Evolutionary conservation across 35 echinoderm and acorn worm species (phyloP), one percentile per base, ranked within the genome.

Genomic region (Ptychodera flava): DNA sequence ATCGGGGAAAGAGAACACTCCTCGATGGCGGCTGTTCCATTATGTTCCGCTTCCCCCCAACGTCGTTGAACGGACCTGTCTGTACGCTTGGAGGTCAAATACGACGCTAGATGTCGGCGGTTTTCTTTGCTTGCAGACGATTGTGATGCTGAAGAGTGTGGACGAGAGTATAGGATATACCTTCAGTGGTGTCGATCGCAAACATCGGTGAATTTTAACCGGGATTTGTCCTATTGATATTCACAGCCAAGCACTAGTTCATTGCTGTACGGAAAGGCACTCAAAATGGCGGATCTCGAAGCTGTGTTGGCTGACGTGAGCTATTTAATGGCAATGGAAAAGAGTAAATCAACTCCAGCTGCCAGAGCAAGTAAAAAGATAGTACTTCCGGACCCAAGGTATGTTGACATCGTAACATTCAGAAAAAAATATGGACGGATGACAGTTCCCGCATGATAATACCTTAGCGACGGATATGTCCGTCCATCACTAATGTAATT

Each of bases 271-370:
- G n/a, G n/a, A n/a, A n/a, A n/a, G n/a, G n/a, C n/a, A n/a, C n/a
- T n/a, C n/a, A n/a, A 92, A 81, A 99, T 99, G 96, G 96, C 96
- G 92, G 96, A 99, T 81, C 81, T 99, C 76, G 96, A 99, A 91
- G 96, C 96, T 28, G 92, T 99, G 37, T 89, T 99, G 32, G 96
- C 96, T 38, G 96, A 99, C 92, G 96, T 99, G 81, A 99, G 96
- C 96, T 99, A 99, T 92, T 86, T 99, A 82, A 99, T 99, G 96
- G 96, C 96, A 45, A 99, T 99, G 96, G 96, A 99, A 90, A 99
- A 99, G 93, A 99, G 96, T 91, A 99, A 99, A 94, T 92, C 92
- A 37, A 94, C 96, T 94, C 96, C 96, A 34, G 92, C 96, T 33
- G 96, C 96, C 90, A 94, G 93, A 88, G 93, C 92, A 29, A 94